Evolutionary conservation across 2,888 invertebrate species (phyloP), one percentile per base, ranked within the genome.

Genomic region (Epiblema foenella): DNA sequence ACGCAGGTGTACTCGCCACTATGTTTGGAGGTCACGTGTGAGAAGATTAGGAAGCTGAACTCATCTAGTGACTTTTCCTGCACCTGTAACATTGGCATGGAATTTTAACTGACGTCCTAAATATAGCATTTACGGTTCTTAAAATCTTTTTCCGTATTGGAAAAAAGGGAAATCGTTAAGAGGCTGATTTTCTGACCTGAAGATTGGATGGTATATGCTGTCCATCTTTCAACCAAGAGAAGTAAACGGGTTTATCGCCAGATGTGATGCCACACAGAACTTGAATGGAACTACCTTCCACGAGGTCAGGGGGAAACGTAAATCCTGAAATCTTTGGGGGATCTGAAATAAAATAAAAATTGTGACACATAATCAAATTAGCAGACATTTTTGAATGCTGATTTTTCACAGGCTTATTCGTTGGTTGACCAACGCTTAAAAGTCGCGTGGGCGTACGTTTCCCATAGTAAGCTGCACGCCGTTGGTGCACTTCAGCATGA

Each of bases 271-370:
- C 96, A 83, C 97, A 97, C 1, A 97, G 95, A 52, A 98, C 96
- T 89, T 97, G 96, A 75, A 97, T 96, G 63, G 98, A 94, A 83
- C 97, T 96, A 73, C 97, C 96, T 93, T 98, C 96, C 82, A 97
- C 96, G 24, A 97, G 94, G 82, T 96, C 97, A 68, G 95, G 94
- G 0, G 98, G 97, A 84, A 98, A 98, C 37, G 93, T 94, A 86
- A 98, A 98, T 5, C 97, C 96, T 77, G 97, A 97, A 83, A 98
- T 96, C 81, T 97, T 96, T 8, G 98, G 98, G 12, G 97, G 97
- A 93, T 95, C 95, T 95, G 54, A 77, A 82, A 75, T 70, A 75
- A 58, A n/a, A 2, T 8, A 51, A 10, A 17, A 12, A 20, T 12
- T n/a, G n/a, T n/a, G n/a, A n/a, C n/a, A n/a, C n/a, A n/a, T n/a